Conservation (phyloP, 2,113 vertebrate genomes). For the Chunga burmeisteri region DNA sequence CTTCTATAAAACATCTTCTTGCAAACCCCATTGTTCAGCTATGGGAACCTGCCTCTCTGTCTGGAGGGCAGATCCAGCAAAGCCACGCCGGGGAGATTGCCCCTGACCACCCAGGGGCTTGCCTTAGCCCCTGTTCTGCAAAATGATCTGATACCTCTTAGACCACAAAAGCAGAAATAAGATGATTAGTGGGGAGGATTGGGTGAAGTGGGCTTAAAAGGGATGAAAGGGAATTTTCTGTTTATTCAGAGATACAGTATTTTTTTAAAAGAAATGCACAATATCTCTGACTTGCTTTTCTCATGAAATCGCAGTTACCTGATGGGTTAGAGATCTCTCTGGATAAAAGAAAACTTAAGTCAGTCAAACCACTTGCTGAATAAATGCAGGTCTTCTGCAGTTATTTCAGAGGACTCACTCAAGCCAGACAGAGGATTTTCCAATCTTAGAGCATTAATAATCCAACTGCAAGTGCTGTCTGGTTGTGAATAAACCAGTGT, state of each 20-base stretch:
- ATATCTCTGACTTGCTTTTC: not conserved
- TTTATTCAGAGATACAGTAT: not conserved
- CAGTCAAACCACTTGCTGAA: not conserved
- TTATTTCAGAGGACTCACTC: not conserved
- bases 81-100: not conserved
- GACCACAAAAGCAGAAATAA: not conserved
- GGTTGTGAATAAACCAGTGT: not conserved
- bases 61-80: not conserved
- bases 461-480: not conserved
- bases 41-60: not conserved
- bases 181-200: not conserved
- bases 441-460: not conserved
- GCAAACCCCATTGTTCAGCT: not conserved
- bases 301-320: not conserved
- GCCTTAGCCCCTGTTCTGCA: not conserved
- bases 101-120: not conserved
- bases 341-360: not conserved
- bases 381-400: not conserved
- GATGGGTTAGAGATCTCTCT: not conserved
- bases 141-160: not conserved
- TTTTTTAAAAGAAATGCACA: not conserved
- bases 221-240: not conserved
- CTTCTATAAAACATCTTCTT: slow-evolving; percentile 64
- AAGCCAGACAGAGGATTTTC: not conserved
- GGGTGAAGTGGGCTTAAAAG: not conserved